A percentile compares a stretch with the other conserved stretches of the same genome.
Conservation (phyloP, 2,113 vertebrate species). For the Canis aureus region DNA sequence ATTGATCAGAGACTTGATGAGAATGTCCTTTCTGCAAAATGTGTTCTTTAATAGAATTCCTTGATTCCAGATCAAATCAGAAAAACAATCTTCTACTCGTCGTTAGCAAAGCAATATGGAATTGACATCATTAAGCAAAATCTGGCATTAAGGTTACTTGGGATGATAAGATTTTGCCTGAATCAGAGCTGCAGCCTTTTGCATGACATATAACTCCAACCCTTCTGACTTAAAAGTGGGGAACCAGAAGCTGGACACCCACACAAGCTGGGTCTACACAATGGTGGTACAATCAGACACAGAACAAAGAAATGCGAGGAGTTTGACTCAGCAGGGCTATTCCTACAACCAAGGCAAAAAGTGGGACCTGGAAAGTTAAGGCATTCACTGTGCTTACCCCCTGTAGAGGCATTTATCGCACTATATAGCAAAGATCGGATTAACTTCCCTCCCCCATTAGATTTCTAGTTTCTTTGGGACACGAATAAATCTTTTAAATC, state of each 20-base stretch:
- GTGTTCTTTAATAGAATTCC: conserved; percentile 21
- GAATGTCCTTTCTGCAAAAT: conserved; percentile 13
- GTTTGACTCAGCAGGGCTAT: conserved; percentile 15
- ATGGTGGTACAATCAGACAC: neutral
- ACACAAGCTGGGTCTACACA: conserved; percentile 7
- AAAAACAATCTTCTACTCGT: conserved; percentile 35
- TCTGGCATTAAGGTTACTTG: conserved; percentile 26
- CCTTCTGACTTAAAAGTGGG: conserved; percentile 48
- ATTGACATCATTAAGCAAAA: conserved; percentile 61
- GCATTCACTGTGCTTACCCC: neutral
- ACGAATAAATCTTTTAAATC: conserved; percentile 55
- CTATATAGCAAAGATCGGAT: neutral
- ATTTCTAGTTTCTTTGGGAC: conserved; percentile 49
- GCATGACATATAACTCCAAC: conserved; percentile 38
- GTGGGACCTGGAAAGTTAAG: neutral
- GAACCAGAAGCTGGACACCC: conserved; percentile 21
- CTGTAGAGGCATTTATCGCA: neutral
- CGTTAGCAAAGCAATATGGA: neutral
- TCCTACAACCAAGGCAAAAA: neutral
- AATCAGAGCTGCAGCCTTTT: conserved; percentile 37
- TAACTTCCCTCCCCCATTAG: neutral
- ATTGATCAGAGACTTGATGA: neutral
- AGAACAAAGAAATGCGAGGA: conserved; percentile 55
- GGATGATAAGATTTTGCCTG: conserved; percentile 34
- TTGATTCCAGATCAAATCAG: conserved; percentile 42